Evolutionary conservation across 2,797 vertebrate genomes (phyloP).

Genomic region (Liasis olivaceus): DNA sequence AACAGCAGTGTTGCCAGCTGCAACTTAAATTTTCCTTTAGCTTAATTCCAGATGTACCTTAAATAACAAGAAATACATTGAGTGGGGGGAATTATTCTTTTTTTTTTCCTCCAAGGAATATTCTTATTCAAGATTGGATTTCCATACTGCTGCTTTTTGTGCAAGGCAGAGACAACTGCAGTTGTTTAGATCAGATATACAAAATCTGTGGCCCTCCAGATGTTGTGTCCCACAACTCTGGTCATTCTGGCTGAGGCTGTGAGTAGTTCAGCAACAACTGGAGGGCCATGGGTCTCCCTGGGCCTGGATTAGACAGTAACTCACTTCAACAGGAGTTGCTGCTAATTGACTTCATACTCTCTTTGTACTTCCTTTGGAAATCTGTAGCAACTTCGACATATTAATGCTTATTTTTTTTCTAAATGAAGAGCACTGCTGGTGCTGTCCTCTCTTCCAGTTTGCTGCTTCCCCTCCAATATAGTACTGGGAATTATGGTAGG

Average conservation of each 20-base stretch:
- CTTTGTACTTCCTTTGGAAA: neutral
- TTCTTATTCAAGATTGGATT: neutral
- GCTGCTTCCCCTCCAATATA: neutral
- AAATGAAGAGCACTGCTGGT: neutral
- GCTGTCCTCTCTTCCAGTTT: neutral
- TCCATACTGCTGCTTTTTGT: neutral
- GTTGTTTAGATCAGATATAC: neutral
- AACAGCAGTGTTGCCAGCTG: constrained; percentile 31
- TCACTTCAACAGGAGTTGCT: neutral
- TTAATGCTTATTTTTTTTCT: neutral
- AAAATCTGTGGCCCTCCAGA: neutral
- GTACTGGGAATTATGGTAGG: neutral
- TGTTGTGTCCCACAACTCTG: neutral
- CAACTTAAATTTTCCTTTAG: constrained; percentile 35
- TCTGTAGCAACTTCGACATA: neutral
- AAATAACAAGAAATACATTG: neutral
- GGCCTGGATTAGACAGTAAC: neutral
- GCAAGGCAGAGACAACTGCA: neutral
- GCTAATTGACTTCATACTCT: neutral
- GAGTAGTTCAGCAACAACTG: neutral
- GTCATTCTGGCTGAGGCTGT: neutral
- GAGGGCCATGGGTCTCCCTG: neutral
- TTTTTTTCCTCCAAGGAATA: constrained; percentile 22
- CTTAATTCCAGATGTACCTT: constrained; percentile 40
- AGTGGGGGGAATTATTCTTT: neutral